These are phyloP conservation scores for Canis aureus DNA, from an alignment of 2,113 vertebrate species.

Conservation along the genomic window DNA sequence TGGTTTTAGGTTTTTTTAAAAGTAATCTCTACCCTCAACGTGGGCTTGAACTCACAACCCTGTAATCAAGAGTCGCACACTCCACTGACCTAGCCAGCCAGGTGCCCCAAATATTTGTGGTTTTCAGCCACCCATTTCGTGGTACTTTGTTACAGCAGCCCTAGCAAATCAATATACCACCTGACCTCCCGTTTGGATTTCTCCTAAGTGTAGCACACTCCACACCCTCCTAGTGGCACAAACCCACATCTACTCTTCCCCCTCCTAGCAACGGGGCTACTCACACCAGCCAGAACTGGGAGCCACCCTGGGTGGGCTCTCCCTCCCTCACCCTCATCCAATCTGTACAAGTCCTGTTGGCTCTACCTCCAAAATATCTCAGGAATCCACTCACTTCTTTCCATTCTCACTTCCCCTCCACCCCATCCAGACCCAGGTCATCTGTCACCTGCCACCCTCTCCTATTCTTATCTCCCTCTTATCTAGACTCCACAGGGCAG, in stretches of 20 bases:
- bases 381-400: neutral
- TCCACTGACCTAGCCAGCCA: neutral
- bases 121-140: neutral
- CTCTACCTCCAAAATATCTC: neutral
- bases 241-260: neutral
- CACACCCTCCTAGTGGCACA: fast-evolving
- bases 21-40: neutral
- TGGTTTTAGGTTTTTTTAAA: neutral
- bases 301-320: too few species aligned
- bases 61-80: neutral
- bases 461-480: neutral
- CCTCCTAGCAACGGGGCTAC: neutral
- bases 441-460: neutral
- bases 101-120: neutral
- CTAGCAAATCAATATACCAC: neutral
- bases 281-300: neutral
- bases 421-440: neutral
- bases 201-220: neutral
- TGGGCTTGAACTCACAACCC: neutral
- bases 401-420: neutral
- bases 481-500: neutral
- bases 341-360: neutral
- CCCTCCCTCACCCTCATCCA: neutral
- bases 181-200: neutral
- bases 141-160: neutral